Conservation (phyloP, 1,140 invertebrate species). For the Semibalanus balanoides region DNA sequence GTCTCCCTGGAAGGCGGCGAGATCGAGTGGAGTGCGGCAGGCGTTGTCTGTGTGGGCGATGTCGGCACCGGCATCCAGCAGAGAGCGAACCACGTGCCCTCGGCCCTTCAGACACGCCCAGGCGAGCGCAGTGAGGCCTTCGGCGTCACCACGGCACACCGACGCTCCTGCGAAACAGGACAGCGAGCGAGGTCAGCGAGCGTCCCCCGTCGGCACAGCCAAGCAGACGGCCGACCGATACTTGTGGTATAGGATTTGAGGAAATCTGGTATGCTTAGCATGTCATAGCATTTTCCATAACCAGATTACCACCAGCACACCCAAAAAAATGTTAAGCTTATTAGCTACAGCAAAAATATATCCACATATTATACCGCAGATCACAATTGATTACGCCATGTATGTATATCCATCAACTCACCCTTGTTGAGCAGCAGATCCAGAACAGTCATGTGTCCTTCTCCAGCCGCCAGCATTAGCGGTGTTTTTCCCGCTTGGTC, state of each 20-base stretch:
- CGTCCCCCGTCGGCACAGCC: no score
- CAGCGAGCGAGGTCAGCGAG: no score
- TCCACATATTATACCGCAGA: no score
- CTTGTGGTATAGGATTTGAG: no score
- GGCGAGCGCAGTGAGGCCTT: conserved; percentile 73
- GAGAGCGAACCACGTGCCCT: conserved; percentile 53
- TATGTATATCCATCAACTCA: no score
- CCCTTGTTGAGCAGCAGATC: not conserved
- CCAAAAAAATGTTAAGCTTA: no score
- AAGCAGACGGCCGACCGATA: no score
- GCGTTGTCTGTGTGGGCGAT: conserved; percentile 62
- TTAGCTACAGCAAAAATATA: no score
- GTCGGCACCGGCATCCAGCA: conserved; percentile 68
- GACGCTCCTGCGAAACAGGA: not conserved
- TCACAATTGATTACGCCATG: no score
- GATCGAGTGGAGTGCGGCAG: conserved; percentile 73
- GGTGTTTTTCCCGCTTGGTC: conserved; percentile 52
- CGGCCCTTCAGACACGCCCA: conserved; percentile 83
- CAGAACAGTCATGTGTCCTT: conserved; percentile 48
- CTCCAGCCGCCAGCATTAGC: conserved; percentile 75
- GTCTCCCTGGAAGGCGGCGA: conserved; percentile 70
- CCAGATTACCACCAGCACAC: no score
- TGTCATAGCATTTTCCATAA: no score
- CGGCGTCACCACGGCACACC: conserved; percentile 53
- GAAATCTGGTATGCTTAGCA: no score